These are phyloP conservation scores for Apteryx mantelli DNA, from an alignment of 2,113 vertebrate genomes.

Conservation along the genomic window DNA sequence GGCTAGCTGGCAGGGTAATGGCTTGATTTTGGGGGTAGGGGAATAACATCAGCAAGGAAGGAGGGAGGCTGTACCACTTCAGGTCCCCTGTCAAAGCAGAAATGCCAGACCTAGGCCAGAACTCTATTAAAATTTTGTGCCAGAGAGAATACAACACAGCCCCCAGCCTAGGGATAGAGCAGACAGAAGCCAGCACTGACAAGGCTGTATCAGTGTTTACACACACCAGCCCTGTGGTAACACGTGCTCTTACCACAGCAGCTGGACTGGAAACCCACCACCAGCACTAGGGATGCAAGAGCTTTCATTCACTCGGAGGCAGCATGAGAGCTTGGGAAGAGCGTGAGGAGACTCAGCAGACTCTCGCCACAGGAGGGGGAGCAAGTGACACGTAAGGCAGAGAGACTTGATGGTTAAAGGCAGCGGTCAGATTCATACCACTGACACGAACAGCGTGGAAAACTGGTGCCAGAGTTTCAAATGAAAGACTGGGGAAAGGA, in stretches of 20 bases:
- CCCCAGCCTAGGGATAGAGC: constrained; percentile 54
- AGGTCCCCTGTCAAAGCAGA: background rate
- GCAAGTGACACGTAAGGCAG: background rate
- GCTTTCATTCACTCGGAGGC: constrained; percentile 42
- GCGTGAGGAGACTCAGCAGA: background rate
- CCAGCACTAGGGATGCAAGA: constrained; percentile 42
- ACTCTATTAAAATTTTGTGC: background rate
- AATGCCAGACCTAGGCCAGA: background rate
- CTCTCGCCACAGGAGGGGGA: background rate
- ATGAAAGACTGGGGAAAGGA: background rate
- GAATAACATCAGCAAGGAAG: background rate
- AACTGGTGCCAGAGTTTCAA: background rate
- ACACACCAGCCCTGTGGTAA: constrained; percentile 66
- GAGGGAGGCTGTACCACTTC: background rate
- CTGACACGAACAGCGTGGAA: background rate
- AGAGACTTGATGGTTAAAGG: background rate
- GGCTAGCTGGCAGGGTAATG: background rate
- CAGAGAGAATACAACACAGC: constrained; percentile 16
- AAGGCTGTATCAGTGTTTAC: constrained; percentile 88
- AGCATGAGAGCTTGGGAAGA: constrained; percentile 59
- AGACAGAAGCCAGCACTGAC: constrained; percentile 91
- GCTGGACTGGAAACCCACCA: constrained; percentile 70
- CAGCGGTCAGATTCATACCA: background rate
- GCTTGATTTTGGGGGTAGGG: background rate
- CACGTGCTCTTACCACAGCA: constrained; percentile 64